These are phyloP conservation scores for Gasterosteus aculeatus DNA, from an alignment of 2,113 vertebrate species.

Conservation along the genomic window DNA sequence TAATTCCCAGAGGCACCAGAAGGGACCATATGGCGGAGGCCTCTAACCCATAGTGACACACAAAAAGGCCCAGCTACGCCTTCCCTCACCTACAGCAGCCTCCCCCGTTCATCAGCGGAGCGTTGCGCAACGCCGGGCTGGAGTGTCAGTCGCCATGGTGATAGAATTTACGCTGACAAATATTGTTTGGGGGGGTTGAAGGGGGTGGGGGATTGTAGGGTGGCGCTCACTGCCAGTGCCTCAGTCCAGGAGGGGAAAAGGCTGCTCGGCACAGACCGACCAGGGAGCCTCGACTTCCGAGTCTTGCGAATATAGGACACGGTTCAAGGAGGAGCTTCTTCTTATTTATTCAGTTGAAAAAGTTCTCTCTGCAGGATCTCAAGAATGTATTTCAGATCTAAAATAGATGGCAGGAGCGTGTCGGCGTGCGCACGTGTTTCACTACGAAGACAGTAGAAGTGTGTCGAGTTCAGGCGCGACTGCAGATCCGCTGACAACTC, in stretches of 20 bases:
- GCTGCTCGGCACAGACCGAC: constrained; percentile 66
- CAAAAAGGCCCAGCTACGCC: constrained; percentile 57
- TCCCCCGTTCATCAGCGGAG: constrained; percentile 30
- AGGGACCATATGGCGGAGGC: constrained; percentile 43
- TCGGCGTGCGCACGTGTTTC: constrained; percentile 16
- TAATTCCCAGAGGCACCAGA: constrained; percentile 17
- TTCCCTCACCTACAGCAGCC: constrained; percentile 48
- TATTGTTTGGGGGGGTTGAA: constrained; percentile 49
- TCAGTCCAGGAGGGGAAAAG: constrained; percentile 42
- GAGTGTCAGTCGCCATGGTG: constrained; percentile 72
- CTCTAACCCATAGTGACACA: constrained; percentile 51
- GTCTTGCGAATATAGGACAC: constrained; percentile 55
- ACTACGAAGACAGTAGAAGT: constrained; percentile 29
- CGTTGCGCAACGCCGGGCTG: constrained; percentile 61
- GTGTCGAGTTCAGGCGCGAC: constrained; percentile 52
- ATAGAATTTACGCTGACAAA: constrained; percentile 67
- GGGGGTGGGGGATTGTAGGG: constrained; percentile 43
- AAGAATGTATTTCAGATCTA: constrained; percentile 16
- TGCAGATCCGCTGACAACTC: constrained; percentile 32
- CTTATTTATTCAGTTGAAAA: too few relatives aligned
- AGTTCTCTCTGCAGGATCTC: constrained; percentile 20
- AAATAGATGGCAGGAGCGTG: constrained; percentile 7
- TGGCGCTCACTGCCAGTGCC: constrained; percentile 29
- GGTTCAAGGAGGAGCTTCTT: constrained; percentile 26
- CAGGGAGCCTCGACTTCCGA: constrained; percentile 29